Evolutionary conservation across 2,888 invertebrate species (phyloP), one percentile per base, ranked within the genome.

Genomic region (Notodonta ziczac): DNA sequence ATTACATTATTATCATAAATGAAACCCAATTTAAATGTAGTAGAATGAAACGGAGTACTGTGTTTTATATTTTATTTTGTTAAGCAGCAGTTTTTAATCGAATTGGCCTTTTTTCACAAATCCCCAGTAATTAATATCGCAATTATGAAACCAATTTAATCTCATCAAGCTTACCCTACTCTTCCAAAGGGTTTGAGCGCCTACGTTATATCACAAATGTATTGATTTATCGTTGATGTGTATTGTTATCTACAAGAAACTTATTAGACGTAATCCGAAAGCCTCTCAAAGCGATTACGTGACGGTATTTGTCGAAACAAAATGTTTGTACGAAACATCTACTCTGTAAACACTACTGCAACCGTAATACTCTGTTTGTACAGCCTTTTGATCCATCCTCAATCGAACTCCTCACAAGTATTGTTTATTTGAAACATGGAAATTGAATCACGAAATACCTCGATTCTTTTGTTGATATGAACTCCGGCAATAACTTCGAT

Each of bases 21-120:
- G 76, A 80, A 74, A 76, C 57, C 72, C 74, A 74, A 78, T 78
- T 76, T 75, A 77, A 60, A 63, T 67, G 69, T 76, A 70, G 59
- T 65, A 56, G 50, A 67, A 73, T 73, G 63, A 60, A 63, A 67
- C 69, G 68, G 80, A 78, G 79, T 74, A 77, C 75, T 78, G 80
- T 82, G 80, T 82, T 80, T 76, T 75, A 67, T 9, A 4, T 6
- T 48, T 50, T 50, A 59, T 68, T 56, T 59, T 58, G 56, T 69
- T 62, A 62, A 62, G 44, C 58, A 61, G 5, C 52, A 53, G 7
- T 53, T 53, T 35, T 32, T 53, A 13, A 53, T 4, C 6, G 13
- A 0, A 61, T 60, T 51, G 65, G 59, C 60, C 63, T 65, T 65
- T 64, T 52, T 62, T 66, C 62, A 63, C 56, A 69, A 69, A 73